A percentile compares a stretch with the other conserved stretches of the same genome.
Evolutionary conservation across 2,888 invertebrate species (phyloP).

Genomic region (Amphipoea oculea): DNA sequence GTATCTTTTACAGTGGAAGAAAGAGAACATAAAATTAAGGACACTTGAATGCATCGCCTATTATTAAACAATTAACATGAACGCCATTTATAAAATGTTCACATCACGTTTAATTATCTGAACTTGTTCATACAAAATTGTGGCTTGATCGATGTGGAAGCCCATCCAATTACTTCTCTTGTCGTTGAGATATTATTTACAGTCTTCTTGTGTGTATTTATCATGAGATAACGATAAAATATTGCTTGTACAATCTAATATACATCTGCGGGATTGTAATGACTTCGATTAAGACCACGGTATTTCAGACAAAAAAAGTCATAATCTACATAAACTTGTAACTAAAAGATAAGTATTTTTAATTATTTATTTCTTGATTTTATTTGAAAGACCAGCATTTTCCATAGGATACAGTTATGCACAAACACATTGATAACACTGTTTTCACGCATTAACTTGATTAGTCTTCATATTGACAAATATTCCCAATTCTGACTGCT

Average conservation of each 20-base stretch:
- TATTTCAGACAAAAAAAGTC: conserved; percentile 39
- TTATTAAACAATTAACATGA: conserved; percentile 49
- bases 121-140: conserved; percentile 74
- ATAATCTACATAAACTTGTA: conserved; percentile 25
- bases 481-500: conserved; percentile 18
- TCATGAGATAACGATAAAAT: conserved; percentile 79
- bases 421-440: background rate
- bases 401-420: background rate
- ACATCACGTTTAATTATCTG: conserved; percentile 66
- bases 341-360: conserved; percentile 16
- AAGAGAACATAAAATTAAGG: background rate
- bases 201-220: conserved; percentile 81
- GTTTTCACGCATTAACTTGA: background rate
- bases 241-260: conserved; percentile 74
- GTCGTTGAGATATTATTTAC: conserved; percentile 85
- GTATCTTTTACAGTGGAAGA: background rate
- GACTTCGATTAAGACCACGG: conserved; percentile 71
- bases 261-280: conserved; percentile 71
- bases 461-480: conserved; percentile 19
- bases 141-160: conserved; percentile 78
- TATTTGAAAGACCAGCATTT: background rate
- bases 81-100: conserved; percentile 45
- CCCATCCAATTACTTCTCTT: conserved; percentile 84
- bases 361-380: background rate
- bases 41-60: conserved; percentile 9